Conservation (phyloP, 1,140 invertebrate genomes). For the Bombus haemorrhoidalis region DNA sequence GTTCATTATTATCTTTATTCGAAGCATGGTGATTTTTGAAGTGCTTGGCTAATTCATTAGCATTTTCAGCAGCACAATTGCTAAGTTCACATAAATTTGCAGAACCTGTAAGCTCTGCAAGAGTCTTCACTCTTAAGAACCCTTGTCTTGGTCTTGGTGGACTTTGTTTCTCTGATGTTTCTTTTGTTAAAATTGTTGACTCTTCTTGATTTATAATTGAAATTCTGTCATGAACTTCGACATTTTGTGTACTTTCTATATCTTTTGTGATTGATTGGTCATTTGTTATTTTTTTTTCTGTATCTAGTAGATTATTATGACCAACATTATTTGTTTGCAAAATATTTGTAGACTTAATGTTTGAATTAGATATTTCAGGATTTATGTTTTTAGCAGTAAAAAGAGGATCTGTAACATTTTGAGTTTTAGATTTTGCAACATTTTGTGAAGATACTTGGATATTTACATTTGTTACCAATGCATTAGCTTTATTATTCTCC, state of each 20-base stretch:
- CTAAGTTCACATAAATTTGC: conserved; percentile 4
- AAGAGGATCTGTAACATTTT: neutral
- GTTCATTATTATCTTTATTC: neutral
- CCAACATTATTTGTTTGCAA: neutral
- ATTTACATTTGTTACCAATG: neutral
- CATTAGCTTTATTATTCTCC: neutral
- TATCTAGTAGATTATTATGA: neutral
- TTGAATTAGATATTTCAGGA: neutral
- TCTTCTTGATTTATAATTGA: neutral
- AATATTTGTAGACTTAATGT: neutral
- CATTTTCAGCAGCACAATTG: conserved; percentile 16
- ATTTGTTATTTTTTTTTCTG: too few species aligned
- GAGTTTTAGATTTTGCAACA: neutral
- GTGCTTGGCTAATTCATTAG: conserved; percentile 17
- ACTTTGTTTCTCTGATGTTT: neutral
- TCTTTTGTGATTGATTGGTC: neutral
- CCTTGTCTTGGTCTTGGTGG: neutral
- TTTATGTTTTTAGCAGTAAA: neutral
- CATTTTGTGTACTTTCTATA: neutral
- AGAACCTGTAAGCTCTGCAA: conserved; percentile 54
- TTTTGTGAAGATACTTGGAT: neutral
- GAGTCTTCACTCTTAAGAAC: conserved; percentile 64
- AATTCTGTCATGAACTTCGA: neutral
- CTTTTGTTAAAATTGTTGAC: neutral
- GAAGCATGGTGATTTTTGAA: neutral